Base-by-base conservation (phyloP, 2,113 vertebrate species). In the Gobio gobio region DNA sequence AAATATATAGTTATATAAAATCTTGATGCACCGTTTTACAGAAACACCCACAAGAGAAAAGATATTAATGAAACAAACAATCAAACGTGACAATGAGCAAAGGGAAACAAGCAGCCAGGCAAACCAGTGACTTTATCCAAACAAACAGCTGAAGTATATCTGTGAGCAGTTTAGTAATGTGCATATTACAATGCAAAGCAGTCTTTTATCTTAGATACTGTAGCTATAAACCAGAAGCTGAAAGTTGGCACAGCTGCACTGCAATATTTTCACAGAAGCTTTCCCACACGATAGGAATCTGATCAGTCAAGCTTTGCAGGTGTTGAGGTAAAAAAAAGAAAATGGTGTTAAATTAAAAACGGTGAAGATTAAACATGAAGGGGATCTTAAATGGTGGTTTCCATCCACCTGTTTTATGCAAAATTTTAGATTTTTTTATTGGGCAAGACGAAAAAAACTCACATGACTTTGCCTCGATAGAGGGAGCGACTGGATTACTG, bases 61-160 rank as follows among this genome's bases (percentile, higher is more conserved):
- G 89, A 91, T 89, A 92, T 94, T 94, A 93, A 94, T 94, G 92
- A 94, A 94, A 93, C 94, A 94, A 93, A 92, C 92, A 93, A 91
- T 92, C 87, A 93, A 93, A 93, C 92, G 92, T 90, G 85, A 85
- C 89, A 90, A 77, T 82, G 89, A 91, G 90, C 78, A 82, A 13
- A 47, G 83, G 76, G 90, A 90, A 91, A 87, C 86, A 86, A 85
- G 43, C 76, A 70, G 36, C 56, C 22, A 47, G 43, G n/a, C 40
- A 61, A 70, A 80, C 84, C 87, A 93, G 91, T 91, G 90, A 87
- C 90, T 93, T 85, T 63, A 45, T 83, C 79, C 74, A 74, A 84
- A 74, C 77, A 85, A 88, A 78, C 72, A 78, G 64, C 29, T 40
- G 80, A 82, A 70, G 40, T 66, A 59, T 81, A 74, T 84, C 61